Conservation (phyloP, 1,140 invertebrate genomes). For the Mercenaria mercenaria region DNA sequence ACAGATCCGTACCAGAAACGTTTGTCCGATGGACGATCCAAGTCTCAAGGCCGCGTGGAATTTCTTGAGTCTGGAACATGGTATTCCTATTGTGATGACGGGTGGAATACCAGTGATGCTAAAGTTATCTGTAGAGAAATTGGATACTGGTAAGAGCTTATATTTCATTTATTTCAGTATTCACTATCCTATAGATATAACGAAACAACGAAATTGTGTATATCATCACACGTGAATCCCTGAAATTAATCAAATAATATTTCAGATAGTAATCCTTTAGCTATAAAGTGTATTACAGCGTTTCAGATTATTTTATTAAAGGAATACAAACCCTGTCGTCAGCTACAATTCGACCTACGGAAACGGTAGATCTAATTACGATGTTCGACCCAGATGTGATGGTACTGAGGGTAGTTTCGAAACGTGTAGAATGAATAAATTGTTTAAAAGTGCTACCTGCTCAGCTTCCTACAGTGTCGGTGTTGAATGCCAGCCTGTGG, state of each 20-base stretch:
- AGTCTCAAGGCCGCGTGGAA: background rate
- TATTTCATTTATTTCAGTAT: too few relatives aligned
- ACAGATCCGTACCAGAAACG: too few relatives aligned
- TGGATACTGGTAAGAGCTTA: conserved; percentile 59
- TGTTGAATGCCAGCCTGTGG: background rate
- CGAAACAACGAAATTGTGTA: too few relatives aligned
- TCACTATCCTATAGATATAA: too few relatives aligned
- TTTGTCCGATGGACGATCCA: background rate
- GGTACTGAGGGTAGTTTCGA: conserved; percentile 29
- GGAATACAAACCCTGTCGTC: background rate
- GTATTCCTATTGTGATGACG: conserved; percentile 26
- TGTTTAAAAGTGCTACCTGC: background rate
- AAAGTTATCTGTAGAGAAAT: conserved; percentile 30
- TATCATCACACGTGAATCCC: too few relatives aligned
- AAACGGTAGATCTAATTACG: background rate
- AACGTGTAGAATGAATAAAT: background rate
- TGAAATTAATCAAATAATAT: too few relatives aligned
- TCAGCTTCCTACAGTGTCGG: background rate
- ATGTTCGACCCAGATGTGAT: background rate
- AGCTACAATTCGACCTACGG: background rate
- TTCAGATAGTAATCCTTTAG: too few relatives aligned
- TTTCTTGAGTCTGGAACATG: background rate
- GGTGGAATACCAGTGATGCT: conserved; percentile 28
- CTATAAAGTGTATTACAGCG: too few relatives aligned
- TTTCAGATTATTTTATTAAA: too few relatives aligned